Evolutionary conservation across 2,113 vertebrate genomes (phyloP).

Genomic region (Austrofundulus limnaeus): DNA sequence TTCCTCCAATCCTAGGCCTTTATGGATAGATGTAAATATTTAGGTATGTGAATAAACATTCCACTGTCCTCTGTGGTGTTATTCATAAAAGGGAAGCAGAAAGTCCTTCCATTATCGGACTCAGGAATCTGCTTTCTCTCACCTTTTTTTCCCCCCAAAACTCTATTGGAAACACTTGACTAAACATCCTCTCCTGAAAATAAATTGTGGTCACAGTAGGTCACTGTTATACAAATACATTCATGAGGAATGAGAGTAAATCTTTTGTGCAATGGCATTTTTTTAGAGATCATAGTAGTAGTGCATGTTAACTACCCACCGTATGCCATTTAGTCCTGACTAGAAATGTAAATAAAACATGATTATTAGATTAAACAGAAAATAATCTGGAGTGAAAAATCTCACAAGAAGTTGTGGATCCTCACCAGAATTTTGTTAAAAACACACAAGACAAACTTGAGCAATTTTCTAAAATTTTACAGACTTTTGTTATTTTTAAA

Average conservation of each 20-base stretch:
- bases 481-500: too few relatives aligned
- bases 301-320: constrained; percentile 6
- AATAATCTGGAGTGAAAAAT: too few relatives aligned
- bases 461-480: too few relatives aligned
- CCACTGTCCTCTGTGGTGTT: constrained; percentile 6
- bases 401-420: neutral
- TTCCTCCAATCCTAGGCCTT: too few relatives aligned
- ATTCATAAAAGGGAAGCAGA: constrained; percentile 31
- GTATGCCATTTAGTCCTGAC: neutral
- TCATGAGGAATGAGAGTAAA: constrained; percentile 6
- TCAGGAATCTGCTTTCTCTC: constrained; percentile 49
- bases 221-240: constrained; percentile 12
- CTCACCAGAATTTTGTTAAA: neutral
- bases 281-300: constrained; percentile 12
- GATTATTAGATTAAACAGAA: neutral
- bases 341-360: neutral
- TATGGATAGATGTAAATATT: neutral
- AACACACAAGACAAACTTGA: too few relatives aligned
- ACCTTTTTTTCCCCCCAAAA: constrained; percentile 19
- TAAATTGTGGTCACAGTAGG: constrained; percentile 35
- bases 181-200: constrained; percentile 60
- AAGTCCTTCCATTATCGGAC: constrained; percentile 42
- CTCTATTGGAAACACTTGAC: constrained; percentile 36
- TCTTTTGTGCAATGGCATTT: constrained; percentile 15
- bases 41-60: constrained; percentile 6